phyloP scores from a whole-genome alignment of 1,140 invertebrate genomes.

The Diabrotica undecimpunctata region DNA sequence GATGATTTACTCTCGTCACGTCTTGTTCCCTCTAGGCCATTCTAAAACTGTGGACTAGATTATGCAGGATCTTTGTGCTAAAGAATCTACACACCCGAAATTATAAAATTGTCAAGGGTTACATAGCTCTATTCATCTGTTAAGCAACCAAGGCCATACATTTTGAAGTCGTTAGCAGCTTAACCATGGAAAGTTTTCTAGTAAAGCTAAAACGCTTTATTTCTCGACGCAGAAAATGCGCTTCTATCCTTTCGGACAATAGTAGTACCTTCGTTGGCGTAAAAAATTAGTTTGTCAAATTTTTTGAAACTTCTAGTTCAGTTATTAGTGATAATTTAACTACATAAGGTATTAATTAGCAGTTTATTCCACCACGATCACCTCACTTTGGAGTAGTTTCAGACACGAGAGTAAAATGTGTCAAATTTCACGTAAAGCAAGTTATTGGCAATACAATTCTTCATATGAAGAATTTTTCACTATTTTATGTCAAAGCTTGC shows the following conservation, averaged over 20 bases:
- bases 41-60: too few relatives aligned
- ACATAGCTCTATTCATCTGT: too few relatives aligned
- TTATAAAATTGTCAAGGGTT: too few relatives aligned
- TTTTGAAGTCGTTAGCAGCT: too few relatives aligned
- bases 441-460: slow-evolving; percentile 25
- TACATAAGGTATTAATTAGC: slow-evolving; percentile 15
- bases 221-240: slow-evolving; percentile 29
- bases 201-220: slow-evolving; percentile 37
- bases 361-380: slow-evolving; percentile 39
- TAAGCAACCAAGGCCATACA: too few relatives aligned
- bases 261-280: slow-evolving; percentile 16
- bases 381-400: slow-evolving; percentile 49
- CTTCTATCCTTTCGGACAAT: too few relatives aligned
- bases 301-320: background rate
- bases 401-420: slow-evolving; percentile 45
- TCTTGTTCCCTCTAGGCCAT: too few relatives aligned
- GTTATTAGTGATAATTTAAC: background rate
- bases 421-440: slow-evolving; percentile 43
- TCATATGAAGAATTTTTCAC: slow-evolving; percentile 36
- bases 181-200: background rate
- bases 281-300: background rate
- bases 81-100: too few relatives aligned
- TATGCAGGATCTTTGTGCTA: too few relatives aligned
- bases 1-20: too few relatives aligned
- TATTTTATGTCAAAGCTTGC: slow-evolving; percentile 25